phyloP scores from a whole-genome alignment of 2,113 vertebrate genomes.

The Enhydra lutris region DNA sequence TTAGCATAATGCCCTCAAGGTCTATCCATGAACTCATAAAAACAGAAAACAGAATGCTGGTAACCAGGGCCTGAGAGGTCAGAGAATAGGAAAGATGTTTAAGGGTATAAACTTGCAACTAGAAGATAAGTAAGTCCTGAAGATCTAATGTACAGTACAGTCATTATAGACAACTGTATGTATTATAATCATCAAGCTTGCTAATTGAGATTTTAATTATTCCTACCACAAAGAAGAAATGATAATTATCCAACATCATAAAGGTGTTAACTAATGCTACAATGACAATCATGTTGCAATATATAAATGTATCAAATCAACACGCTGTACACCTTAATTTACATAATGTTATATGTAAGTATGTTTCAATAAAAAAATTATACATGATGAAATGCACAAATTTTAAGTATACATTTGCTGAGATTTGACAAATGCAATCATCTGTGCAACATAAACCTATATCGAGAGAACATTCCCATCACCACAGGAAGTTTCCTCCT shows the following conservation, averaged over 20 bases:
- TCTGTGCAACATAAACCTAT: not conserved
- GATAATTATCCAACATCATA: not conserved
- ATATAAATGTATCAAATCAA: not conserved
- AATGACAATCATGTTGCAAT: not conserved
- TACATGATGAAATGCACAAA: not conserved
- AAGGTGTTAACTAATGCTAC: not conserved
- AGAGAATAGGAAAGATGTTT: not conserved
- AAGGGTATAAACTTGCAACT: not conserved
- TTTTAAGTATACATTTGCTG: not conserved
- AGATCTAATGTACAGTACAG: not conserved
- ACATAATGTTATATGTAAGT: not conserved
- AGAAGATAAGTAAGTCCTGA: not conserved
- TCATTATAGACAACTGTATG: not conserved
- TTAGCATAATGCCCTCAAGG: not conserved
- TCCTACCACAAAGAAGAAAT: not conserved
- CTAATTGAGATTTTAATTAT: not conserved
- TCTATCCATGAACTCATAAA: not conserved
- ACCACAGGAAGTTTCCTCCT: not conserved
- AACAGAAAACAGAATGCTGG: not conserved
- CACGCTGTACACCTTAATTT: not conserved
- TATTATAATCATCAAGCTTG: not conserved
- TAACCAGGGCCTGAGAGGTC: not conserved
- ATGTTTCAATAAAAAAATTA: not conserved
- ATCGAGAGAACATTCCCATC: not conserved
- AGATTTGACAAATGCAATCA: conserved; percentile 31